Base-by-base conservation (phyloP, 2,888 invertebrate species). In the Macroteleia sp. region DNA sequence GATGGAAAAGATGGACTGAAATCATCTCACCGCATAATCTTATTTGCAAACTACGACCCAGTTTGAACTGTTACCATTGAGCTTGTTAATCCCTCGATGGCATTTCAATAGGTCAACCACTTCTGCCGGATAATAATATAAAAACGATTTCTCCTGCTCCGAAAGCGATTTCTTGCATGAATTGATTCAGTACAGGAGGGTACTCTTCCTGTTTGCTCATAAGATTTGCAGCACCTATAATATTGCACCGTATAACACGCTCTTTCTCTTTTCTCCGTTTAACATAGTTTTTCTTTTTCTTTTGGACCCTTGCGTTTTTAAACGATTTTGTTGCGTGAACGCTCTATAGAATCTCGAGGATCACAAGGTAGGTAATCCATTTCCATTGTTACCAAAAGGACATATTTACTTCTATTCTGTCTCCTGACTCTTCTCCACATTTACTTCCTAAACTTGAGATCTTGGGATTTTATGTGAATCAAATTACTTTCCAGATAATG, bases 141-240 rank as follows among this genome's bases (percentile, higher is more conserved):
- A 81, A 80, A 79, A 71, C 80, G 70, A 74, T 74, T 76, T 66
- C 41, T 64, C 54, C 20, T 66, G 46, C 20, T 42, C 77, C 76
- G 69, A 85, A 86, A 87, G 82, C 89, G 90, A 90, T 91, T 90
- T 90, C 85, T 84, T 85, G 90, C 89, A 86, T 88, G 88, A 89
- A 84, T 88, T 87, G 87, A 82, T 85, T 83, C 83, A 85, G 74
- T 82, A 80, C 71, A 77, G 50, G 75, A 79, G 82, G 83, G 71
- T 74, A 79, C 78, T 82, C 84, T 86, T 88, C 87, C 90, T 89
- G 89, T 89, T 90, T 90, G 85, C 87, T 79, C 85, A 83, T 77
- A 83, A 86, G 87, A 90, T 91, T 88, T 89, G 84, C 88, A 89
- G 85, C 91, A 90, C 91, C 91, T 91, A 89, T 90, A 90, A 90